A percentile compares a stretch with the other conserved stretches of the same genome.
Conservation (phyloP, 2,888 invertebrate species). For the Erynnis tages region DNA sequence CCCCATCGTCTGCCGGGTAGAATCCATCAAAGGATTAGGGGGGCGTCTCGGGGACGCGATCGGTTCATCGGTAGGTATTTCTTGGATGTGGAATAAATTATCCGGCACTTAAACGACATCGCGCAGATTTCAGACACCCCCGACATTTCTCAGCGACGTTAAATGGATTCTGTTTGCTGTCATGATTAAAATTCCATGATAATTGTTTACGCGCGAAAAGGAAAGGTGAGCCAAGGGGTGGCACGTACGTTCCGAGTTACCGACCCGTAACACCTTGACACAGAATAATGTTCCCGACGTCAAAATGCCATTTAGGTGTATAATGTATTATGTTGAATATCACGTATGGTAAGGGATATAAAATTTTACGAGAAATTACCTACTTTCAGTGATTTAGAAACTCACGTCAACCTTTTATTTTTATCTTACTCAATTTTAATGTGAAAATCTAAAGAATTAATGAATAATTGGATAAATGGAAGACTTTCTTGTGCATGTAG, state of each 20-base stretch:
- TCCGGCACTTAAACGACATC: constrained; percentile 63
- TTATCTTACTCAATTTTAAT: too few species aligned
- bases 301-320: constrained; percentile 19
- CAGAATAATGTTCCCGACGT: constrained; percentile 26
- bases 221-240: constrained; percentile 22
- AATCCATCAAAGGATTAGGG: constrained; percentile 80
- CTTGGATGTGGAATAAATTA: constrained; percentile 73
- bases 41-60: constrained; percentile 58
- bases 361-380: constrained; percentile 14
- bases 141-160: constrained; percentile 34
- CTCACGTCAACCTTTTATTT: background rate
- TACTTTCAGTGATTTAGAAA: background rate
- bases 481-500: too few species aligned
- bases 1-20: constrained; percentile 50
- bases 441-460: too few species aligned
- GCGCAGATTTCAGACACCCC: constrained; percentile 49
- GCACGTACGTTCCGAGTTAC: constrained; percentile 20
- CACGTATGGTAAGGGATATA: constrained; percentile 7
- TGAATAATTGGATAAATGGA: too few species aligned
- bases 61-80: constrained; percentile 67
- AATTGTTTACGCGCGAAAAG: constrained; percentile 27
- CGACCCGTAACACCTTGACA: constrained; percentile 28
- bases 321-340: constrained; percentile 15
- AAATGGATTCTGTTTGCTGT: constrained; percentile 28
- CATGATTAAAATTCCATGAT: constrained; percentile 27